A percentile compares a stretch with the other conserved stretches of the same genome.
Evolutionary conservation across 30 jellyfish, hydroid and myxozoan species (phyloP).

Genomic region (Sanderia malayensis): DNA sequence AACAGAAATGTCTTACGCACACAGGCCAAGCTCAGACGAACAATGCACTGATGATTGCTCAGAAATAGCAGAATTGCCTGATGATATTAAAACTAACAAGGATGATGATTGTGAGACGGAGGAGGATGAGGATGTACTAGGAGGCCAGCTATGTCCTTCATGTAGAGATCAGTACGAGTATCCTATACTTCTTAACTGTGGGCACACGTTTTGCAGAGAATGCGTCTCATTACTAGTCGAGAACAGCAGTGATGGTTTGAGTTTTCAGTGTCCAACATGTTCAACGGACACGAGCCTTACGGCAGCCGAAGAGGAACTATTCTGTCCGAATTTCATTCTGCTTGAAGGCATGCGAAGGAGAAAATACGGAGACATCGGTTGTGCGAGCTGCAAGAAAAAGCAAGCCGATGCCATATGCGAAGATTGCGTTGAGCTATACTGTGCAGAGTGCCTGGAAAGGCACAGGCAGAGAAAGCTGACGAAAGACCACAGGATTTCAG

Average conservation of each 20-base stretch:
- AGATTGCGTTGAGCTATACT: slow-evolving; percentile 72
- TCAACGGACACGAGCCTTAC: slow-evolving; percentile 43
- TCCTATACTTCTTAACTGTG: slow-evolving; percentile 82
- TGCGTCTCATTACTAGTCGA: slow-evolving; percentile 87
- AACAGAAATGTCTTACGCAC: neutral
- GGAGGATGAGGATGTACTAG: neutral
- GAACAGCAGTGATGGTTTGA: slow-evolving; percentile 51
- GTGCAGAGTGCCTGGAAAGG: slow-evolving; percentile 69
- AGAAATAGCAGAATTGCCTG: neutral
- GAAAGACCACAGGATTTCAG: slow-evolving; percentile 48
- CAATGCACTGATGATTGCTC: neutral
- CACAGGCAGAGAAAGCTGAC: slow-evolving; percentile 55
- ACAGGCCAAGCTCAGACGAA: neutral
- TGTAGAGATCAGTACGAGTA: slow-evolving; percentile 60
- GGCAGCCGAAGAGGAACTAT: slow-evolving; percentile 91
- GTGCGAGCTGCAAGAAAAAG: slow-evolving; percentile 59
- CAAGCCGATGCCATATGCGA: slow-evolving; percentile 66
- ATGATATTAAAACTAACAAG: too few species aligned
- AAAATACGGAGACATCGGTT: slow-evolving; percentile 23
- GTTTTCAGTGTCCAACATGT: slow-evolving; percentile 82
- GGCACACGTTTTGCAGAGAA: slow-evolving; percentile 94
- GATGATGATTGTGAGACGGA: too few species aligned
- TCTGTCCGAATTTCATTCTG: slow-evolving; percentile 89
- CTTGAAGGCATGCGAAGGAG: slow-evolving; percentile 37
- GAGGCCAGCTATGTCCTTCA: slow-evolving; percentile 47